These are phyloP conservation scores for Echiichthys vipera DNA, from an alignment of 2,797 vertebrate species.

Conservation along the genomic window DNA sequence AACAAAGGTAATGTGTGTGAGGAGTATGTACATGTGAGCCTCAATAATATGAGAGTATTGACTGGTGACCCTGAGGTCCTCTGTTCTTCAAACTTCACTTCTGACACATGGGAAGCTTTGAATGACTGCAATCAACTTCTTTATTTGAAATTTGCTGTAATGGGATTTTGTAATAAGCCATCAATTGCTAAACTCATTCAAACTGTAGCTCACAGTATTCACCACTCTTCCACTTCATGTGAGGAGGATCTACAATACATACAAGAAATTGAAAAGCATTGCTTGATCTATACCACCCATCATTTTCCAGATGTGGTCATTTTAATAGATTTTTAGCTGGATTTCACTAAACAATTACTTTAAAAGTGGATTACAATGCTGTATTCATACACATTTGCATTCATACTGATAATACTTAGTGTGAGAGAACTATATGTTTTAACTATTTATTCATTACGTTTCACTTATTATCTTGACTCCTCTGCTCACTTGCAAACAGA, in stretches of 20 bases:
- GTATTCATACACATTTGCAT: too few relatives aligned
- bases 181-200: neutral
- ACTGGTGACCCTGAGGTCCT: neutral
- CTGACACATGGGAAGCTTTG: neutral
- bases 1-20: too few relatives aligned
- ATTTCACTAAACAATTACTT: too few relatives aligned
- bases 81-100: too few relatives aligned
- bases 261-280: neutral
- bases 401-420: too few relatives aligned
- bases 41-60: neutral
- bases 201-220: neutral
- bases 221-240: too few relatives aligned
- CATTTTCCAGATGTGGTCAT: too few relatives aligned
- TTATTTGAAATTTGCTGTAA: constrained; percentile 10
- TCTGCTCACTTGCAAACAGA: neutral
- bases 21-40: too few relatives aligned
- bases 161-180: constrained; percentile 12
- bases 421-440: neutral
- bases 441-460: neutral
- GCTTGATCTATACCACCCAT: too few relatives aligned
- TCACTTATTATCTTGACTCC: neutral
- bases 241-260: too few relatives aligned
- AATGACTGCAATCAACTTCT: neutral
- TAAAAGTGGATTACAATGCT: too few relatives aligned
- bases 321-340: too few relatives aligned